Conservation (phyloP, 2,113 vertebrate genomes). For the Gymnorhina tibicen region DNA sequence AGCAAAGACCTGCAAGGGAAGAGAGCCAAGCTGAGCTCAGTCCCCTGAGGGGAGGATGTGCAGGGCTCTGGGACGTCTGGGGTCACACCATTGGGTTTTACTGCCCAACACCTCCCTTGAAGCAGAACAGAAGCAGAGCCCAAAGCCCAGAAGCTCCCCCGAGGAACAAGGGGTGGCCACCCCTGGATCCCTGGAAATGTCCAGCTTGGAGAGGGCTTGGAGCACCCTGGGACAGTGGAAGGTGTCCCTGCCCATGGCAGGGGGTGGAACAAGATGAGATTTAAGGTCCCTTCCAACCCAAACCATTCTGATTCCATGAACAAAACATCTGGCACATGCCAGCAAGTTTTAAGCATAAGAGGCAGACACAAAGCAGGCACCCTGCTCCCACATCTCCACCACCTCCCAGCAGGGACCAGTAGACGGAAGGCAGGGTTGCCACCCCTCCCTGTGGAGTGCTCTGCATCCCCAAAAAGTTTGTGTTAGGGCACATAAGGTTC, state of each 20-base stretch:
- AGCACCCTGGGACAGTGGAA: not conserved
- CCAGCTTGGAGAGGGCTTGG: accelerated
- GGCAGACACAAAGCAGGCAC: not conserved
- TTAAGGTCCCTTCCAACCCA: not conserved
- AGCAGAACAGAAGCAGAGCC: not conserved
- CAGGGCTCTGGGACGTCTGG: not conserved
- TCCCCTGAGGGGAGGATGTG: not conserved
- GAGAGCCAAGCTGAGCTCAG: not conserved
- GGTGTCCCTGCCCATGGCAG: not conserved
- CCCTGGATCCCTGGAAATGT: not conserved
- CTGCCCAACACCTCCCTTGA: not conserved
- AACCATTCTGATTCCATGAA: not conserved
- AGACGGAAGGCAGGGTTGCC: not conserved
- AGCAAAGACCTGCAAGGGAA: slow-evolving; percentile 80
- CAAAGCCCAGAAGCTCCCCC: not conserved
- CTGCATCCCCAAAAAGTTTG: not conserved
- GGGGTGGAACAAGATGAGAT: not conserved
- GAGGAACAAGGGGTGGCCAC: not conserved
- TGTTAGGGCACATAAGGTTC: not conserved
- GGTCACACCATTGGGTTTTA: accelerated
- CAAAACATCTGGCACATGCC: not conserved
- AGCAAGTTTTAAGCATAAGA: not conserved
- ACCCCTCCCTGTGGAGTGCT: accelerated
- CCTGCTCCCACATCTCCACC: not conserved
- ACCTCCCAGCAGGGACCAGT: too few species aligned